phyloP scores from a whole-genome alignment of 2,113 vertebrate genomes.

The cat (Felis catus) region F.catus_Fca126_mat1.0 CM031415.1:183343501-183344000 shows the following conservation, averaged over 20 bases:
- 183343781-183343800: too few relatives aligned
- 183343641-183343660: too few relatives aligned
- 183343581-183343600: neutral
- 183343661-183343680: too few relatives aligned
- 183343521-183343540: neutral
- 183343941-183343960: neutral
- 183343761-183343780: too few relatives aligned
- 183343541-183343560: slow-evolving; percentile 12
- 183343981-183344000: slow-evolving; percentile 30
- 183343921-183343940: neutral
- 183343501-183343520: neutral
- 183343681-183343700: too few relatives aligned
- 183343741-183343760: too few relatives aligned
- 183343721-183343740: too few relatives aligned
- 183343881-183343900: neutral
- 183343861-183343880: neutral
- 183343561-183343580: slow-evolving; percentile 14
- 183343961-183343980: neutral
- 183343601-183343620: neutral
- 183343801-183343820: too few relatives aligned
- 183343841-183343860: too few relatives aligned
- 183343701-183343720: too few relatives aligned
- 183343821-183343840: too few relatives aligned
- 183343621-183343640: neutral
- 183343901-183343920: neutral